Conservation (phyloP, 2,113 vertebrate genomes). For the Rhinopomastus cyanomelas region DNA sequence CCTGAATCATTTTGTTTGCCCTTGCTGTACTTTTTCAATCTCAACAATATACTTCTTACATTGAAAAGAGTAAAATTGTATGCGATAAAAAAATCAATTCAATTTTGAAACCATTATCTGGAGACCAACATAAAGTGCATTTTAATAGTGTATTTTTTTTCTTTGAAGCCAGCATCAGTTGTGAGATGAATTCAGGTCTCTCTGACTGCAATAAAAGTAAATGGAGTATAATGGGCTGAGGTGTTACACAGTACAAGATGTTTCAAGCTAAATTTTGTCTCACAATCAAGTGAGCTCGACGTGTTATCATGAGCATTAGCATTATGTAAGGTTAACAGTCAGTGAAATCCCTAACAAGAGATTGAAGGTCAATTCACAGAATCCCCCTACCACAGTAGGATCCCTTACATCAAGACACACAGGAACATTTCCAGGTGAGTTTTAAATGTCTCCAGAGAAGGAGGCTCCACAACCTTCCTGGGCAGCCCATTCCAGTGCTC, state of each 20-base stretch:
- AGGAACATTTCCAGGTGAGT: too few species aligned
- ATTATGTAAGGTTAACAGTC: not conserved
- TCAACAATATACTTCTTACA: not conserved
- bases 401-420: too few species aligned
- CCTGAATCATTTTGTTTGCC: conserved; percentile 7
- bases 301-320: not conserved
- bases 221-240: not conserved
- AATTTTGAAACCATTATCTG: conserved; percentile 20
- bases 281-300: not conserved
- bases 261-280: not conserved
- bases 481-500: too few species aligned
- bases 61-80: conserved; percentile 1
- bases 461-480: too few species aligned
- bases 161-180: not conserved
- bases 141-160: not conserved
- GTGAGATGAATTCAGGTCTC: not conserved
- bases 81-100: not conserved
- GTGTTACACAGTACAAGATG: not conserved
- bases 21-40: not conserved
- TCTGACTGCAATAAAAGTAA: not conserved
- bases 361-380: not conserved
- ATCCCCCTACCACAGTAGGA: too few species aligned
- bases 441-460: too few species aligned
- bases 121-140: not conserved
- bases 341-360: not conserved